Base-by-base conservation (phyloP, 2,797 vertebrate species). In the Tenualosa ilisha region DNA sequence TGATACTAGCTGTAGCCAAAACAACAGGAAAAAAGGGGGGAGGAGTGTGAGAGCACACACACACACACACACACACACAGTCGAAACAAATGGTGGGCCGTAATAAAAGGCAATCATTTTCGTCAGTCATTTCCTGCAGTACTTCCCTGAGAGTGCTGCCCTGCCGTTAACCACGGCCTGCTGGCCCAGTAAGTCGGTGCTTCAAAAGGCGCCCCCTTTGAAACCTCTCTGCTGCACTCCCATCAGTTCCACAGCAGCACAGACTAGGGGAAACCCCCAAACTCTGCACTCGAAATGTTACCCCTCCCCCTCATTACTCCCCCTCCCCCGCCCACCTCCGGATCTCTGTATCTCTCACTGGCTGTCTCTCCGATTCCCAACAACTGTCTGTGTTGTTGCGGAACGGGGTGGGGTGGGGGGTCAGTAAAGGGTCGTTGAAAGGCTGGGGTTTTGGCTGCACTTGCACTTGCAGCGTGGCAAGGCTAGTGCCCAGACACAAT, bases 31-130 rank as follows among this genome's bases (percentile, higher is more conserved):
- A 79, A 79, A 43, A 43, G 17, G 72, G 72, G 3, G 68, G 15
- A 15, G 15, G 37, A 40, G 31, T 11, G 40, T 9, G 7, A 37
- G 15, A 40, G 40, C 46, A 3, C 46, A 49, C 46, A 49, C 46
- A 49, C 46, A 12, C 50, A 9, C 50, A 51, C 50, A 51, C 50
- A 51, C 50, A 51, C 50, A 51, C 50, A 43, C 6, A 3, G 40
- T 40, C 22, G 40, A 79, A 79, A 46, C 72, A 79, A 79, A 79
- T 79, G 72, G 72, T 46, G 72, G 37, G 40, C 37, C 46, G 72
- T 79, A 79, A 79, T 79, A 79, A 79, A 79, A 79, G 72, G 72
- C 72, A 79, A 79, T 79, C 72, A 79, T 79, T 40, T 79, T 43
- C 20, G 40, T 40, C 72, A 79, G 72, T 79, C 72, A 79, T 79